A percentile compares a stretch with the other conserved stretches of the same genome.
These are phyloP conservation scores for Prionailurus viverrinus DNA, from an alignment of 2,113 vertebrate species.

Conservation along the genomic window DNA sequence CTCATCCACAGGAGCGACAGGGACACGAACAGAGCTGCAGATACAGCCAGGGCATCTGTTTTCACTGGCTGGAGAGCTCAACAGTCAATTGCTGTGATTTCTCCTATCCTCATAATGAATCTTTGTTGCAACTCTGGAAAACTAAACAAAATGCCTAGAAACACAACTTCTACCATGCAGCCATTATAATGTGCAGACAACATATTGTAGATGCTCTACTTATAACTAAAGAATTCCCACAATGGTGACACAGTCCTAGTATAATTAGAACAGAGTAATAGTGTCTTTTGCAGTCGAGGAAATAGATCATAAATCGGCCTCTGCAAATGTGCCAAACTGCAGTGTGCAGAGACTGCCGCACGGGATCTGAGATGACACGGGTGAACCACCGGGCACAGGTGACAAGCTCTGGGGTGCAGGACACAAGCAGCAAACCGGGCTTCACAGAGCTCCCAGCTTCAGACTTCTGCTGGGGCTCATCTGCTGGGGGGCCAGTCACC, in stretches of 20 bases:
- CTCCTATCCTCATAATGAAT: not conserved
- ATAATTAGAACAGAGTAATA: not conserved
- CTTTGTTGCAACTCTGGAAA: not conserved
- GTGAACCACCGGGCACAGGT: not conserved
- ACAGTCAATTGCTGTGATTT: not conserved
- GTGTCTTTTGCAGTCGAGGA: not conserved
- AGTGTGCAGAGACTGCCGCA: not conserved
- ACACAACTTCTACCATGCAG: not conserved
- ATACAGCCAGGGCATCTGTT: not conserved
- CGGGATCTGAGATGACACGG: too few species aligned
- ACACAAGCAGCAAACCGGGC: not conserved
- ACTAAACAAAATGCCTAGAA: not conserved
- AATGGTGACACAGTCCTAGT: not conserved
- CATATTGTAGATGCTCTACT: not conserved
- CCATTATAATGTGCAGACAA: not conserved
- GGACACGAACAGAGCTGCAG: not conserved
- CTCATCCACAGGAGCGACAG: fast-evolving
- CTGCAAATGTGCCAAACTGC: not conserved
- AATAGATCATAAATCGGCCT: not conserved
- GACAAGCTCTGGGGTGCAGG: not conserved
- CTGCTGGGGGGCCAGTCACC: not conserved
- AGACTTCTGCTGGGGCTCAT: not conserved
- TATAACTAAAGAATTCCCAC: not conserved
- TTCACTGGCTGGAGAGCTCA: not conserved
- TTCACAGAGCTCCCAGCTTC: not conserved